Evolutionary conservation across 2,113 vertebrate species (phyloP), one percentile per base, ranked within the genome.

Genomic region (Tragelaphus imberbis): DNA sequence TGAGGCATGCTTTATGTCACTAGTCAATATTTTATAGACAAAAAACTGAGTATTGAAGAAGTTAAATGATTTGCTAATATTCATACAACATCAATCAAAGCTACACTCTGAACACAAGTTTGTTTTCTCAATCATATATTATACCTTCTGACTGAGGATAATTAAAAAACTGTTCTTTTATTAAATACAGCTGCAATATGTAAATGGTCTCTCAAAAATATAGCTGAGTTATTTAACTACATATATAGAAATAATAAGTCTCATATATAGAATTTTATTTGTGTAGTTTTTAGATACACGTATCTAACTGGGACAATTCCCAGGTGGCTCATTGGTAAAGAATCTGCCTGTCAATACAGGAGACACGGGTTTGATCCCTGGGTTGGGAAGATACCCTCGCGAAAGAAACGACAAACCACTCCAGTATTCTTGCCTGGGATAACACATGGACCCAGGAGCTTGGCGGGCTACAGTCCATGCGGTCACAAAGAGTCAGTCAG

Each of bases 41-140:
- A 58, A 91, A 91, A 80, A 13, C 6, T 63, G 13, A 71, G 14
- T 28, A 28, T 11, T 68, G 6, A 27, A 82, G 56, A 93, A 95
- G 23, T 86, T 65, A 94, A 71, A 86, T 94, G 11, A 91, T 86
- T 95, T 95, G 7, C 13, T 93, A 58, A 88, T 68, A 44, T 75
- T 90, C 5, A 68, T 47, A 61, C 33, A 55, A 49, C 1, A 51
- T 84, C 30, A 77, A 49, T 90, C 16, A 86, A 77, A 95, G 11
- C 3, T 63, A 75, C 1, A 80, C 2, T 2, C 3, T 90, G 49
- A 82, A 88, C 14, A 84, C 9, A 86, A 55, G 23, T 92, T 87
- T 71, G 56, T 89, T 96, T 86, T 40, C 44, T 82, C 28, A 44
- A 68, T 11, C n/a, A 14, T n/a, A 49, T 19, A 47, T 15, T 84